phyloP scores from a whole-genome alignment of 1,140 invertebrate genomes.

The Drosophila chauvacae region DNA sequence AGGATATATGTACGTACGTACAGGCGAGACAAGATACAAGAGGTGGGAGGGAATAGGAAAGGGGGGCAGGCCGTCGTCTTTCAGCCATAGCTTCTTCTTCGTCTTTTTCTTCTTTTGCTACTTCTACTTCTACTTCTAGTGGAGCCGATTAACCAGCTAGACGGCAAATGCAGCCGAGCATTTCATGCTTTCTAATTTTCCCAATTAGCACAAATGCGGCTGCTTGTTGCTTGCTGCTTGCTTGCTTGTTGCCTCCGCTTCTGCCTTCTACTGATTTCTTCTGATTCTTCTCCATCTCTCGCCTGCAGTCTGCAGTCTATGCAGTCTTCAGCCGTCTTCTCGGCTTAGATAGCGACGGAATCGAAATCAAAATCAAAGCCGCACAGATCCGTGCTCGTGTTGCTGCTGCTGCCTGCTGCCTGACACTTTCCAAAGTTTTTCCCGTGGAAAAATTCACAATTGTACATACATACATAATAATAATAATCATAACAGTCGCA shows the following conservation, averaged over 20 bases:
- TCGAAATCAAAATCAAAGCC: slow-evolving; percentile 57
- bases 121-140: slow-evolving; percentile 23
- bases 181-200: slow-evolving; percentile 83
- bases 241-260: slow-evolving; percentile 38
- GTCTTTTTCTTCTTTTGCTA: not conserved
- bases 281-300: slow-evolving; percentile 32
- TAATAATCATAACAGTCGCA: slow-evolving; percentile 64
- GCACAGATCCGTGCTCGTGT: slow-evolving; percentile 26
- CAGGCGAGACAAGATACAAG: not conserved
- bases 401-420: slow-evolving; percentile 1
- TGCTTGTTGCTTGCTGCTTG: slow-evolving; percentile 33
- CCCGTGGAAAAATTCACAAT: slow-evolving; percentile 50
- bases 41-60: not conserved
- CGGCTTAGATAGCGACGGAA: slow-evolving; percentile 31
- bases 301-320: not conserved
- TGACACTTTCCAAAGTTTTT: slow-evolving; percentile 53
- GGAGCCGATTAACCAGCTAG: slow-evolving; percentile 74
- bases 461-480: slow-evolving; percentile 69
- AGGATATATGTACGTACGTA: not conserved
- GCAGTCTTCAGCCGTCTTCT: slow-evolving; percentile 9
- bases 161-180: slow-evolving; percentile 60
- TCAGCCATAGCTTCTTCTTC: slow-evolving; percentile 2
- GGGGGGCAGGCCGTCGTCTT: not conserved
- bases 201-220: slow-evolving; percentile 79
- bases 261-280: slow-evolving; percentile 15